Conservation (phyloP, 2,888 invertebrate species). For the Ctenicera cuprea region DNA sequence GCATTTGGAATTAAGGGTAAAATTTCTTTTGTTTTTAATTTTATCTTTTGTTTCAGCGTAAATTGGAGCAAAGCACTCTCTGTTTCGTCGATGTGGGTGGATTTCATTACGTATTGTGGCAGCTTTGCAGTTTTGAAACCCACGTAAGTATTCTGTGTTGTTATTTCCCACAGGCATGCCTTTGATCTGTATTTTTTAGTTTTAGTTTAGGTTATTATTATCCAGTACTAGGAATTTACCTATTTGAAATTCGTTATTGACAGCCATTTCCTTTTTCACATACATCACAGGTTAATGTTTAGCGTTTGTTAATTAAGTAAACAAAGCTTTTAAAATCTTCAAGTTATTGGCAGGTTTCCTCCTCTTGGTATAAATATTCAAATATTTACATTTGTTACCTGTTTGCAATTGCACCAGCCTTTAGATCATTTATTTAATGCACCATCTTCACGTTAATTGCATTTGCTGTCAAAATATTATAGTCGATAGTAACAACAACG, state of each 20-base stretch:
- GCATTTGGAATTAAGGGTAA: slow-evolving; percentile 16
- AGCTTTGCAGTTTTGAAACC: slow-evolving; percentile 19
- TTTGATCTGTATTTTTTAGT: neutral
- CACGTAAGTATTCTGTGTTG: slow-evolving; percentile 27
- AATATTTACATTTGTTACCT: slow-evolving; percentile 8
- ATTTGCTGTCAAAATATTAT: neutral
- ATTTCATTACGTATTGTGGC: slow-evolving; percentile 28
- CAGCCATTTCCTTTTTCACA: slow-evolving; percentile 6
- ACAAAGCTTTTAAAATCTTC: slow-evolving; percentile 6
- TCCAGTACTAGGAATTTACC: neutral
- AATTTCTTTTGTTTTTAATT: slow-evolving; percentile 1
- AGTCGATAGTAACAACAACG: too few relatives aligned
- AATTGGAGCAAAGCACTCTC: slow-evolving; percentile 10
- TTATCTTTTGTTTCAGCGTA: slow-evolving; percentile 32
- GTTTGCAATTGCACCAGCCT: neutral
- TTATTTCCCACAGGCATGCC: neutral
- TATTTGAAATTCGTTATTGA: too few relatives aligned
- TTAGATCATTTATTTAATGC: neutral
- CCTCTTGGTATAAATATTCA: neutral
- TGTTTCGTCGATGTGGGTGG: slow-evolving; percentile 24
- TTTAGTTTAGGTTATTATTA: neutral
- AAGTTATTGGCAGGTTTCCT: neutral
- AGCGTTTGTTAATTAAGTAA: neutral
- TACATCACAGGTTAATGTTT: neutral
- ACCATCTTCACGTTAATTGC: neutral